phyloP scores from a whole-genome alignment of 2,888 invertebrate species.

The Trachelus tabidus region DNA sequence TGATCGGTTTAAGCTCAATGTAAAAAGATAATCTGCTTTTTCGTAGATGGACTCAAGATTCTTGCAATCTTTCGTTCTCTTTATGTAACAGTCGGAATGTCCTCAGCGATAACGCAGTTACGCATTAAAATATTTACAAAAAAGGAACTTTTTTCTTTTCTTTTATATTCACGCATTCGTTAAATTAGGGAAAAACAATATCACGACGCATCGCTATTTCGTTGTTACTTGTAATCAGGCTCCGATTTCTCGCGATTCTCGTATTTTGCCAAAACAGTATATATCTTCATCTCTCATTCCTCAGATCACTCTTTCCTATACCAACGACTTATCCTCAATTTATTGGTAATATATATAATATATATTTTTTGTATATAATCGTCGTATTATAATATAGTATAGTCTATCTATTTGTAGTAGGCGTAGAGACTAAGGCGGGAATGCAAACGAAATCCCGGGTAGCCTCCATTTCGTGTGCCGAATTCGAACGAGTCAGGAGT shows the following conservation, averaged over 20 bases:
- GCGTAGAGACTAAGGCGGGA: slow-evolving; percentile 57
- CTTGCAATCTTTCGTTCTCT: too few relatives aligned
- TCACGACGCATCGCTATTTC: slow-evolving; percentile 13
- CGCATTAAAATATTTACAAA: slow-evolving; percentile 10
- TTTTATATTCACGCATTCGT: not conserved
- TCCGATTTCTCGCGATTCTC: slow-evolving; percentile 24
- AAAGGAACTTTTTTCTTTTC: slow-evolving; percentile 15
- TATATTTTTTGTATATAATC: slow-evolving; percentile 48
- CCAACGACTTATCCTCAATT: not conserved
- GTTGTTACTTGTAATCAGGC: slow-evolving; percentile 16
- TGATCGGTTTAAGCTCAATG: too few relatives aligned
- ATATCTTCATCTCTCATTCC: not conserved
- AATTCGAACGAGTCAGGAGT: not conserved
- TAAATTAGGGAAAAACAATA: slow-evolving; percentile 1
- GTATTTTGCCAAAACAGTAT: slow-evolving; percentile 43
- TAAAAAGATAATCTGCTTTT: too few relatives aligned
- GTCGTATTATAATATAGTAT: slow-evolving; percentile 52
- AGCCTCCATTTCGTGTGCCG: slow-evolving; percentile 36
- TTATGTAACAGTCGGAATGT: too few relatives aligned
- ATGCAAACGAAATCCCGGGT: slow-evolving; percentile 47
- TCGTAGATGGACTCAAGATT: too few relatives aligned
- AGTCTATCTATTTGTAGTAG: slow-evolving; percentile 59
- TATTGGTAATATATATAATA: slow-evolving; percentile 35
- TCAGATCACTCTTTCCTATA: not conserved
- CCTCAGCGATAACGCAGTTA: too few relatives aligned